phyloP scores from a whole-genome alignment of 2,888 invertebrate species.

The Rotaria magnacalcarata region DNA sequence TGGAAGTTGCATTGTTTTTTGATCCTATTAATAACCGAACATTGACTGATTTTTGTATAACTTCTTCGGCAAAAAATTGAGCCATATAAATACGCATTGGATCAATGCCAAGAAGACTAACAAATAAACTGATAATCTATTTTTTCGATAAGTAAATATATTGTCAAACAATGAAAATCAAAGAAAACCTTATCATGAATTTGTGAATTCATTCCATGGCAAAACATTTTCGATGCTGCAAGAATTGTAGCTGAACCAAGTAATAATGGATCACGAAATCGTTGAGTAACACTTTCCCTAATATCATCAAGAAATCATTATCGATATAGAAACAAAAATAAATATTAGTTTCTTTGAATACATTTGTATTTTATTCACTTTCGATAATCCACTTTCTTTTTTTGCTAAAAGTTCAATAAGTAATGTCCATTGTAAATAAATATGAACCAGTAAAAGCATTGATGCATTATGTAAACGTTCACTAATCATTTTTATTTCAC shows the following conservation, averaged over 20 bases:
- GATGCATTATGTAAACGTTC: constrained; percentile 15
- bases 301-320: background rate
- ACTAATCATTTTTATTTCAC: background rate
- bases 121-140: constrained; percentile 30
- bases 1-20: background rate
- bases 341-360: background rate
- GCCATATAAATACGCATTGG: constrained; percentile 32
- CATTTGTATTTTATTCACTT: background rate
- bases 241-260: constrained; percentile 30
- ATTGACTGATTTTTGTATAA: background rate
- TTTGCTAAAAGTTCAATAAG: background rate
- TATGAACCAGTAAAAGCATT: constrained; percentile 27
- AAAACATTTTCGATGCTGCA: constrained; percentile 22
- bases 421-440: background rate
- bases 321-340: no score
- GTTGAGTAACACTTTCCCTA: constrained; percentile 7
- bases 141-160: background rate
- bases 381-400: background rate
- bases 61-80: constrained; percentile 17
- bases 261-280: constrained; percentile 14
- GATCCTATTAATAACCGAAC: background rate
- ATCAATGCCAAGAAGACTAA: background rate
- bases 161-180: background rate
- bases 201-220: background rate
- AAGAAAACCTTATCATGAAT: constrained; percentile 1